Evolutionary conservation across 2,113 vertebrate genomes (phyloP).

Genomic region (Artemisiospiza belli): DNA sequence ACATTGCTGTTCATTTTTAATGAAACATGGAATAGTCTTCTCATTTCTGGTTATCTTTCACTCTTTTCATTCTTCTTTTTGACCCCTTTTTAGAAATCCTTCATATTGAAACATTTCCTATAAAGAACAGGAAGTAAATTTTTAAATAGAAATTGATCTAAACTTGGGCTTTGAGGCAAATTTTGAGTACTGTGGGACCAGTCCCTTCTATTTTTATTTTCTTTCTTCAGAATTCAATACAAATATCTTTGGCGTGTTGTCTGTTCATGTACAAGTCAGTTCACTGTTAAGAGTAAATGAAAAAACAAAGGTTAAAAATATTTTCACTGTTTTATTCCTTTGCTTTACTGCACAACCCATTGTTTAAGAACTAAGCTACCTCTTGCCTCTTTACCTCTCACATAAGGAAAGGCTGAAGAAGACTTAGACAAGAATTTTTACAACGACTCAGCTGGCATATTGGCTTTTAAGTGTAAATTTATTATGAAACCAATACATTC

Average conservation of each 20-base stretch:
- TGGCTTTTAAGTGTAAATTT: neutral
- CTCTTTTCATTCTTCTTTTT: neutral
- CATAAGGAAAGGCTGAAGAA: neutral
- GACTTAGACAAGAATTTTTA: neutral
- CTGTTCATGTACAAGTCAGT: neutral
- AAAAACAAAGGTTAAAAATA: neutral
- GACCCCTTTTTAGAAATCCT: neutral
- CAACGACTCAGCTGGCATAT: neutral
- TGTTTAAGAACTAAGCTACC: neutral
- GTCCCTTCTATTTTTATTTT: neutral
- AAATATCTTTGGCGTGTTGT: neutral
- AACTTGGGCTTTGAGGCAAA: neutral
- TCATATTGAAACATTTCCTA: neutral
- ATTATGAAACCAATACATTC: neutral
- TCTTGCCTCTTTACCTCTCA: neutral
- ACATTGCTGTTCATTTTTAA: neutral
- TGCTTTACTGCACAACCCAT: neutral
- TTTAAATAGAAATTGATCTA: neutral
- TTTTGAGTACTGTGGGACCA: neutral
- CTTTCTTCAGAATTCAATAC: neutral
- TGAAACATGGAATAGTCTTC: neutral
- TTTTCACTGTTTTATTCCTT: neutral
- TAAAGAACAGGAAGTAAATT: neutral
- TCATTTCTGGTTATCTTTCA: neutral
- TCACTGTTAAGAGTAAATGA: neutral